Evolutionary conservation across 1,140 invertebrate genomes (phyloP).

Genomic region (Palaemon carinicauda): DNA sequence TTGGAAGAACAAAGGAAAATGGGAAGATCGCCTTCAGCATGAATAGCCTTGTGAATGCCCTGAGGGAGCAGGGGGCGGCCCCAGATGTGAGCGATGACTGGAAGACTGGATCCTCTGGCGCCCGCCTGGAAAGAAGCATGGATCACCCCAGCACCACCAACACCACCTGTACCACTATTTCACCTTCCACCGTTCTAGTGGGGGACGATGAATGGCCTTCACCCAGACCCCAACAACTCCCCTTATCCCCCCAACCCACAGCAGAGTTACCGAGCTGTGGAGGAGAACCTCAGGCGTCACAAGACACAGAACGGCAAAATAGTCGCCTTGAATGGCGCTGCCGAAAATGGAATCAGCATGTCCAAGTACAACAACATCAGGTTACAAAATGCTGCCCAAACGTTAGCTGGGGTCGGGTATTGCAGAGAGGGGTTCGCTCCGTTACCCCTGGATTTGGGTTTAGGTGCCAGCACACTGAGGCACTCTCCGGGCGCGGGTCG

Average conservation of each 20-base stretch:
- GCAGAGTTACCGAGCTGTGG: not conserved
- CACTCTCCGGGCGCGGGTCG: not conserved
- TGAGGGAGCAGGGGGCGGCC: not conserved
- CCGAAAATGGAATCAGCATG: slow-evolving; percentile 74
- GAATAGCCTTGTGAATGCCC: not conserved
- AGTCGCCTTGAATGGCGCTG: not conserved
- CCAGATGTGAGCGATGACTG: not conserved
- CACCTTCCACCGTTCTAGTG: not conserved
- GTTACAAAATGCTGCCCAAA: slow-evolving; percentile 29
- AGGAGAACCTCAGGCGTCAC: not conserved
- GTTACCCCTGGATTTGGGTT: slow-evolving; percentile 17
- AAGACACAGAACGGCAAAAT: not conserved
- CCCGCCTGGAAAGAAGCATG: slow-evolving; percentile 9
- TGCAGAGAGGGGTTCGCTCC: not conserved
- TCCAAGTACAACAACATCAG: slow-evolving; percentile 11
- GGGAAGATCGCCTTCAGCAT: not conserved
- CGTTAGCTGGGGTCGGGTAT: slow-evolving; percentile 17
- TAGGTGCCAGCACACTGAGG: not conserved
- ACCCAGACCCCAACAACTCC: not conserved
- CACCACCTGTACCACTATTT: not conserved
- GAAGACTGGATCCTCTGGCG: not conserved
- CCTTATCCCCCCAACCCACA: not conserved
- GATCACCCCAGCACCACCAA: slow-evolving; percentile 20
- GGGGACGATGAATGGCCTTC: not conserved
- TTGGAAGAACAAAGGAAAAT: not conserved